These are phyloP conservation scores for Rhinella marina DNA, from an alignment of 2,797 vertebrate genomes.

Conservation along the genomic window DNA sequence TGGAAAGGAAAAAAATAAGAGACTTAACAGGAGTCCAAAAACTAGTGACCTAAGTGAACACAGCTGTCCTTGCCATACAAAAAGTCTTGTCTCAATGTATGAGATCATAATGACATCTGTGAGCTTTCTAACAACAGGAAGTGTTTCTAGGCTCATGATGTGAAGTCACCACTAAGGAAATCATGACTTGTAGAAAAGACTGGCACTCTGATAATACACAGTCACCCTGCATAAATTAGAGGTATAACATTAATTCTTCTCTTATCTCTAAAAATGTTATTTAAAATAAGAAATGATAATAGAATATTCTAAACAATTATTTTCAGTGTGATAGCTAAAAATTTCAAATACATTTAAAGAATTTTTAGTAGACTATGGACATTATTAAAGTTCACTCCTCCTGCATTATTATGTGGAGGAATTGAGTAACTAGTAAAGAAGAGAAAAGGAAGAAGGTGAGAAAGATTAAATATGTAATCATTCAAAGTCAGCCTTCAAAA, in stretches of 20 bases:
- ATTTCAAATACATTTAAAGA: no score
- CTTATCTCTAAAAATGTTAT: not conserved
- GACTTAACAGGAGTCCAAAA: conserved; percentile 14
- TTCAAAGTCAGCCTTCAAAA: no score
- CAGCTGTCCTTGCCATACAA: conserved; percentile 30
- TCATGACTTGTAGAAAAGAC: not conserved
- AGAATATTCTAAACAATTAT: no score
- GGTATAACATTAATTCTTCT: not conserved
- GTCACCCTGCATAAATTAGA: not conserved
- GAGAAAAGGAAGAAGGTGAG: no score
- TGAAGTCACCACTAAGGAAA: conserved; percentile 28
- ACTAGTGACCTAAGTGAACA: conserved; percentile 1
- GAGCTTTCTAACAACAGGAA: conserved; percentile 43
- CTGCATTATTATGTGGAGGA: no score
- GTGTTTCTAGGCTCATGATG: conserved; percentile 14
- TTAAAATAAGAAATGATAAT: not conserved
- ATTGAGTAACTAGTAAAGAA: no score
- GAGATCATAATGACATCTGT: conserved; percentile 45
- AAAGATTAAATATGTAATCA: no score
- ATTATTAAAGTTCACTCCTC: no score
- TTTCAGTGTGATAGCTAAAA: no score
- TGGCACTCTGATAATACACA: not conserved
- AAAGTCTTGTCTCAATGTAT: conserved; percentile 7
- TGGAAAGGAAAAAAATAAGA: conserved; percentile 15
- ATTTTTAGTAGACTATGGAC: no score